Base-by-base conservation (phyloP, 23 tunicate species). In the Halocynthia aurantium region DNA sequence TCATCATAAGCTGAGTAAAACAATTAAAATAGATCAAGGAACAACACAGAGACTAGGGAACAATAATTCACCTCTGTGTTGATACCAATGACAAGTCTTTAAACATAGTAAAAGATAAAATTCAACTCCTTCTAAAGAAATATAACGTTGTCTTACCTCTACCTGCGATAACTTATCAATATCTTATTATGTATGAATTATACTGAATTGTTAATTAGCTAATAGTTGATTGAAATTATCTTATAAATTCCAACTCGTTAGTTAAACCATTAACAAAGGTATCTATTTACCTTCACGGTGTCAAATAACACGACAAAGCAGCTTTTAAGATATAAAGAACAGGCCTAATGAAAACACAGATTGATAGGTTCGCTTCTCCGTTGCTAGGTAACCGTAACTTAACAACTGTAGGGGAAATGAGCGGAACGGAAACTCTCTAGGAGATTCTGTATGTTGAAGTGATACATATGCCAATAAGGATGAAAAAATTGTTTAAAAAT, bases 311-410 rank as follows among this genome's bases (percentile, higher is more conserved):
- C n/a, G 56, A 74, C 13, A 7, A 49, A 53, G 22, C 55, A 74
- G 78, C 78, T 54, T 74, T 74, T 54, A 54, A 74, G 78, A 56
- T 50, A 74, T 53, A 74, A 54, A 44, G 78, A 10, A 11, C 64
- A 74, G n/a, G 13, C 8, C 62, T 21, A 17, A 52, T 8, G 78
- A 20, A 31, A 56, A 74, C 50, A 53, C 78, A 2, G 13, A 20
- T 66, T 55, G 8, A 72, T 13, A 22, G 21, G 22, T 82, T 76
- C 85, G 85, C 85, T 51, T 44, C 53, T n/a, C 70, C 73, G 95
- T 88, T 62, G 84, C 95, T 18, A 52, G 53, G 95, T 84, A 74
- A 88, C 95, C 18, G 76, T 57, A 13, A 20, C 95, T 73, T 88
- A 73, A 83, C 95, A 77, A 88, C 95, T 79, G 78, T 82, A 82